Percentiles rank a stretch among this genome's conserved stretches.
phyloP scores from a whole-genome alignment of 1,140 invertebrate genomes.

The Drosophila arawakana region DNA sequence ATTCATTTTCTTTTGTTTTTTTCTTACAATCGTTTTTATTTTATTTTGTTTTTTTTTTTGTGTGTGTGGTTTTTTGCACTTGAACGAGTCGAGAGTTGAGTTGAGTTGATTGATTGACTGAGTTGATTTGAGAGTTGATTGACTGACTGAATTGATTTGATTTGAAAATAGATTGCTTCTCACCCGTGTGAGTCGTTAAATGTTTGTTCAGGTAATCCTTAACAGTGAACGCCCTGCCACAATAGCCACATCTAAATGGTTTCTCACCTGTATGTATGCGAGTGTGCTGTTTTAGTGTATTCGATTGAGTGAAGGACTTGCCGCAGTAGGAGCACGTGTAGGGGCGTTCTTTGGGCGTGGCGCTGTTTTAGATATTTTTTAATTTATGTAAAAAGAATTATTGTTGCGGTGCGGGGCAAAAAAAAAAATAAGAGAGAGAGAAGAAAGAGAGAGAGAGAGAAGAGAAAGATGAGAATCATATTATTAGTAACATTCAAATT shows the following conservation, averaged over 20 bases:
- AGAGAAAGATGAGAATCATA: conserved; percentile 75
- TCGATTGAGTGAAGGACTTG: conserved; percentile 88
- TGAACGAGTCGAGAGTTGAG: conserved; percentile 54
- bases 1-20: conserved; percentile 49
- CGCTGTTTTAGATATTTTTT: conserved; percentile 54
- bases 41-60: too few species aligned
- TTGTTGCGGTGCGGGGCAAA: conserved; percentile 58
- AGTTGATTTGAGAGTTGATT: conserved; percentile 60
- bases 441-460: conserved; percentile 56
- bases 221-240: conserved; percentile 84
- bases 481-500: conserved; percentile 72
- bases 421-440: conserved; percentile 53
- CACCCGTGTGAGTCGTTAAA: conserved; percentile 85
- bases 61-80: conserved; percentile 52
- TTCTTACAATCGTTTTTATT: conserved; percentile 23
- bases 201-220: conserved; percentile 85
- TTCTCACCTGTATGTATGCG: conserved; percentile 85
- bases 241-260: conserved; percentile 85
- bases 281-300: conserved; percentile 85
- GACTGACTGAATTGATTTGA: conserved; percentile 83
- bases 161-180: conserved; percentile 84
- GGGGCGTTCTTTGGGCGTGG: conserved; percentile 84
- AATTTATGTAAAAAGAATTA: conserved; percentile 15
- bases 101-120: conserved; percentile 74
- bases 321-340: conserved; percentile 90